Conservation (phyloP, 2,888 invertebrate genomes). For the Calliphora vomitoria region DNA sequence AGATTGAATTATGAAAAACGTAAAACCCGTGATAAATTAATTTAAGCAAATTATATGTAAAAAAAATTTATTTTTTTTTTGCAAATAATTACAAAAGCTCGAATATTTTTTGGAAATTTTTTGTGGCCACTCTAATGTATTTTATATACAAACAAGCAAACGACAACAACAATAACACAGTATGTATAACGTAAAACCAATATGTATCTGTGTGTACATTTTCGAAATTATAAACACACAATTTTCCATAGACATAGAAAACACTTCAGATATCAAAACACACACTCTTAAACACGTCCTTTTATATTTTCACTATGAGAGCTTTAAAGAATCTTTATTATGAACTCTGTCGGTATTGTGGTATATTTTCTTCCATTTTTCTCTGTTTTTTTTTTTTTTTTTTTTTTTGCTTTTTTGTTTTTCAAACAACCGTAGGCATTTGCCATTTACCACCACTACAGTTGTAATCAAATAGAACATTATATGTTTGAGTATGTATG, state of each 20-base stretch:
- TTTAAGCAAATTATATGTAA: no score
- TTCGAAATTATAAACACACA: conserved; percentile 44
- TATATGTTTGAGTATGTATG: neutral
- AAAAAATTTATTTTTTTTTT: no score
- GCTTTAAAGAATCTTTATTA: conserved; percentile 52
- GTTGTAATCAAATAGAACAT: conserved; percentile 35
- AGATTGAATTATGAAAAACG: no score
- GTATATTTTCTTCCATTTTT: conserved; percentile 33
- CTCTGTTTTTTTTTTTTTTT: neutral
- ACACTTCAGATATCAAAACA: conserved; percentile 44
- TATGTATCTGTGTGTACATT: conserved; percentile 16
- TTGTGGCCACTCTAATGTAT: no score
- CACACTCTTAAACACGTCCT: conserved; percentile 37
- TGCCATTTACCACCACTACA: conserved; percentile 45
- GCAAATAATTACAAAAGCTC: no score
- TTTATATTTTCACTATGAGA: conserved; percentile 13
- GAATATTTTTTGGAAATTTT: no score
- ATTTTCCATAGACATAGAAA: conserved; percentile 36
- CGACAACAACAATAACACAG: neutral
- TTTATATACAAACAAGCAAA: neutral
- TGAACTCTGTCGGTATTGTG: conserved; percentile 55
- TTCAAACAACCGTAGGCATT: conserved; percentile 57
- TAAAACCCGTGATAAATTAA: no score
- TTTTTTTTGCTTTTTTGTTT: neutral
- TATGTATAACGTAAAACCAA: conserved; percentile 17